Base-by-base conservation (phyloP, 2,797 vertebrate species). In the Pteropus rufus region DNA sequence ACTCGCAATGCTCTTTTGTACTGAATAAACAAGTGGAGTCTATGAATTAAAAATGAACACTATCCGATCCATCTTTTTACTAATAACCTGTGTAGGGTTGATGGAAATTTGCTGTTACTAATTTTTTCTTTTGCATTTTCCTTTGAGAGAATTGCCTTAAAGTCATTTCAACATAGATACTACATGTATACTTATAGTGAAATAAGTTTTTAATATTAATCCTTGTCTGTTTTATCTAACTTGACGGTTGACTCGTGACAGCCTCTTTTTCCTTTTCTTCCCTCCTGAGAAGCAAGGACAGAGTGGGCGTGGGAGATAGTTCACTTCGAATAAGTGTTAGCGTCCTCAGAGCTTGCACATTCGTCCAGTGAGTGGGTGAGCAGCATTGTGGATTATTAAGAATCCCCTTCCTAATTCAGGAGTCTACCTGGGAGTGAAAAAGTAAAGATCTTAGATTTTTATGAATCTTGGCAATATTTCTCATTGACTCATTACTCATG, bases 1-100 rank as follows among this genome's bases (percentile, higher is more conserved):
- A 93, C 84, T 94, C 36, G 23, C 46, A 93, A 0, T 93, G 54
- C 65, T 93, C 70, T 95, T 95, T 95, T 89, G 60, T 89, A 80
- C 79, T 85, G 86, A 95, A 95, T 96, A 52, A n/a, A 83, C 65
- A 93, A 80, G 24, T 54, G 39, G 52, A 93, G 64, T 46, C 65
- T 80, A 69, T 95, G 95, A 97, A 96, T 97, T 94, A 88, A 93
- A 96, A 97, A 92, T 95, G 94, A 94, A 79, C 41, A n/a, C 34
- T 79, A 5, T 90, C 58, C 1, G 2, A 60, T 89, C 79, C 91
- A 49, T 94, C 54, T 29, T 96, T 93, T 90, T 91, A 69, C 76
- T 90, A 80, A 88, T 95, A 89, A 89, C 69, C 12, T 34, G 11
- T 67, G 7, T 83, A 58, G 60, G 69, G 18, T n/a, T 87, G 89